Evolutionary conservation across 1,140 invertebrate genomes (phyloP).

Genomic region (Acromyrmex heyeri): DNA sequence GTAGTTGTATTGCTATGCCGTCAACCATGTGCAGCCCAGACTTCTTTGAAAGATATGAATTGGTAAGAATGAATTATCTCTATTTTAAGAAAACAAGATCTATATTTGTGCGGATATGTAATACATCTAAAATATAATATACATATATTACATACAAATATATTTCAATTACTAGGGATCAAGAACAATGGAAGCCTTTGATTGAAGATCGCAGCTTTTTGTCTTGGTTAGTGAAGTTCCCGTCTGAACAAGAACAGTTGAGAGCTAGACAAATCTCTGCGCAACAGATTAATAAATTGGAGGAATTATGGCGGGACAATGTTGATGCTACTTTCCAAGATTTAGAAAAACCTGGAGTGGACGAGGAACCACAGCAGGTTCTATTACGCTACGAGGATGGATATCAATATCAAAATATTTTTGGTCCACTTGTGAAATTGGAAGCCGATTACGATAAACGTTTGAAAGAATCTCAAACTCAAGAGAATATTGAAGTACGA

Average conservation of each 20-base stretch:
- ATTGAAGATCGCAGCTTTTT: conserved; percentile 98
- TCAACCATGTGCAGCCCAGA: conserved; percentile 99
- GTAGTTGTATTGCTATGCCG: conserved; percentile 99
- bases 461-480: conserved; percentile 99
- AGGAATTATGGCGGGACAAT: conserved; percentile 99
- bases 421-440: conserved; percentile 98
- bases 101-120: neutral
- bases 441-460: conserved; percentile 99
- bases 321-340: conserved; percentile 99
- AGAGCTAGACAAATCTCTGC: conserved; percentile 98
- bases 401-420: conserved; percentile 99
- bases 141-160: neutral
- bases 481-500: conserved; percentile 99
- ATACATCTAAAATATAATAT: neutral
- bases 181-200: conserved; percentile 99
- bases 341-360: conserved; percentile 98
- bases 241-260: conserved; percentile 97
- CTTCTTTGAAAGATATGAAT: conserved; percentile 99
- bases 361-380: conserved; percentile 98
- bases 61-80: conserved; percentile 88
- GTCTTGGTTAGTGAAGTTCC: conserved; percentile 98
- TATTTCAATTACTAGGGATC: conserved; percentile 89
- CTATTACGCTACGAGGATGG: conserved; percentile 98
- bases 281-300: conserved; percentile 98
- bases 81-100: neutral